Base-by-base conservation (phyloP, 2,888 invertebrate species). In the Norana najaformis region DNA sequence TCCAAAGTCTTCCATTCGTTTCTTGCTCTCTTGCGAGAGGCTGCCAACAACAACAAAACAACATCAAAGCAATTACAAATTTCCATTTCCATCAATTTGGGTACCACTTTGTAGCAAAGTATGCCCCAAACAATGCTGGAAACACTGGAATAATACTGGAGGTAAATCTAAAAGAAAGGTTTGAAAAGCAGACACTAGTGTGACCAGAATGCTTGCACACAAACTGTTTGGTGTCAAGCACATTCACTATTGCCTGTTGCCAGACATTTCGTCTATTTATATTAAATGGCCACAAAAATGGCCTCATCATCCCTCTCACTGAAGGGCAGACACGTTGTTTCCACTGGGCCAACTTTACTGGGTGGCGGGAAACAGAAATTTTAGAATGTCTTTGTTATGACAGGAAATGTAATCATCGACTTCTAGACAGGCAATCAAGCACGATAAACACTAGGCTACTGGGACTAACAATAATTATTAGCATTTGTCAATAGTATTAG, bases 1-100 rank as follows among this genome's bases (percentile, higher is more conserved):
- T 4, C 95, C 95, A 92, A 93, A 94, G 30, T 93, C 92, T 83
- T 93, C 93, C 90, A 95, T 89, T 93, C 93, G 93, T 30, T 92
- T 92, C 53, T 93, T 93, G 8, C 93, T 93, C 41, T 94, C 93
- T 82, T 93, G 93, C 88, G 93, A 93, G 85, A 95, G 91, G 88
- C 94, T 94, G 92, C 11, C 92, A 91, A 85, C 85, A 35, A 85
- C 30, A 85, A 85, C 85, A 36, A n/a, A n/a, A n/a, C n/a, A n/a
- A n/a, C n/a, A 35, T 85, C 85, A 85, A 35, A 85, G 37, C 35
- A 85, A 36, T 53, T 23, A 53, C 53, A 18, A 16, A 53, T 53
- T 23, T 18, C 53, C 16, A 37, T 83, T 34, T 83, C 83, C 83
- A 83, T 35, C 83, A 5, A 85, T 23, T 36, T 35, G 35, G 11